Percentiles rank a stretch among this genome's conserved stretches.
Evolutionary conservation across 2,113 vertebrate species (phyloP).

Genomic region (Terrapene triunguis): DNA sequence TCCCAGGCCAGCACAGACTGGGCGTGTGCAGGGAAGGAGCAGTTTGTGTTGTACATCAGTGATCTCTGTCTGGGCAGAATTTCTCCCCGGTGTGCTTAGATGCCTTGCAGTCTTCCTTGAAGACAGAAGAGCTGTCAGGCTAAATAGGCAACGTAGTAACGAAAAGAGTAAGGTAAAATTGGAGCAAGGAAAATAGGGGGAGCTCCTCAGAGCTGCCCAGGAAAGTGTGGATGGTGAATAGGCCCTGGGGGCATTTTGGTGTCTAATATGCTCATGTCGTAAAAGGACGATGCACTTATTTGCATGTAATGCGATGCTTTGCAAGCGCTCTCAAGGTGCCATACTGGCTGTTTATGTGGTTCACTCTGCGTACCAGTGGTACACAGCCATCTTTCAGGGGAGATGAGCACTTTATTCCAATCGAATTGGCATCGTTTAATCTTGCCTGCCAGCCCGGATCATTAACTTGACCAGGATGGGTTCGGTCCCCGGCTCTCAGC

Average conservation of each 20-base stretch:
- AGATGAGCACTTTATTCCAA: fast-evolving
- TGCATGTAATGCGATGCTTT: not conserved
- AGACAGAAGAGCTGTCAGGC: not conserved
- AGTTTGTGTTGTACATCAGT: not conserved
- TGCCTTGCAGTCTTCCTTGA: not conserved
- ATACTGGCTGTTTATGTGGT: not conserved
- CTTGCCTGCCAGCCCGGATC: constrained; percentile 16
- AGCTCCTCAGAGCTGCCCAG: not conserved
- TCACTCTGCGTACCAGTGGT: not conserved
- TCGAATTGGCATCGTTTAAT: fast-evolving
- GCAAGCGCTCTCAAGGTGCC: not conserved
- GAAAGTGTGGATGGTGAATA: fast-evolving
- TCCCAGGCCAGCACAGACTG: not conserved
- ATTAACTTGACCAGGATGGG: not conserved
- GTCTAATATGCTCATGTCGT: not conserved
- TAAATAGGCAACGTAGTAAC: not conserved
- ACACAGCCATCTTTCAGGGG: not conserved
- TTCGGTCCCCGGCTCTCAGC: not conserved
- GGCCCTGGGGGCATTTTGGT: fast-evolving
- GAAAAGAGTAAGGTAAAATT: not conserved
- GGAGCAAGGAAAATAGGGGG: not conserved
- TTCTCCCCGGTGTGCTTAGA: not conserved
- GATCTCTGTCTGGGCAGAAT: not conserved
- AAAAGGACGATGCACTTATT: not conserved
- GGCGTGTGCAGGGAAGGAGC: not conserved